phyloP scores from a whole-genome alignment of 1,140 invertebrate genomes.

The Wasmannia auropunctata region DNA sequence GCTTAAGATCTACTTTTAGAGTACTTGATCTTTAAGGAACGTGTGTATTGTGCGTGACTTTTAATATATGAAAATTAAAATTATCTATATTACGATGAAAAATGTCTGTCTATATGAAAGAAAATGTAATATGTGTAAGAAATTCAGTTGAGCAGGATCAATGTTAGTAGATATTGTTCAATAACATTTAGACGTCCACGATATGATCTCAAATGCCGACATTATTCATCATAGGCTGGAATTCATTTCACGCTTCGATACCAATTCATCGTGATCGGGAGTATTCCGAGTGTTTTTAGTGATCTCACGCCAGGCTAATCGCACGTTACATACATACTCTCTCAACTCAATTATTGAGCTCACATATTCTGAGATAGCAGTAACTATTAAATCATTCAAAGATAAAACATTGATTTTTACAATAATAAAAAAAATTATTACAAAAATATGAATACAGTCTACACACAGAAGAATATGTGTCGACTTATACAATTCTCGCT shows the following conservation, averaged over 20 bases:
- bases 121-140: background rate
- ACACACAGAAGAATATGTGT: background rate
- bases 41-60: background rate
- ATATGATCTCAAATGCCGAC: background rate
- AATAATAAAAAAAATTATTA: background rate
- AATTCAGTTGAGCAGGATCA: background rate
- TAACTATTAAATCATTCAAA: conserved; percentile 13
- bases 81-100: background rate
- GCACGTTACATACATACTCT: background rate
- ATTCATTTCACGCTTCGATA: conserved; percentile 18
- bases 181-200: background rate
- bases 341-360: background rate
- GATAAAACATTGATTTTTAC: background rate
- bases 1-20: background rate
- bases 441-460: background rate
- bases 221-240: background rate
- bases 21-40: background rate
- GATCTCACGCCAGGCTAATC: background rate
- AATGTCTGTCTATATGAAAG: background rate
- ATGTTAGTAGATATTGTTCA: background rate
- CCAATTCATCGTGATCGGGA: background rate
- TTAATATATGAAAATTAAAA: conserved; percentile 1
- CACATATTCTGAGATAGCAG: background rate
- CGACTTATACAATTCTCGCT: background rate
- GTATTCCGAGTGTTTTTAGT: background rate